A percentile compares a stretch with the other conserved stretches of the same genome.
Evolutionary conservation across 2,797 vertebrate genomes (phyloP).

Genomic region (Chelon labrosus): DNA sequence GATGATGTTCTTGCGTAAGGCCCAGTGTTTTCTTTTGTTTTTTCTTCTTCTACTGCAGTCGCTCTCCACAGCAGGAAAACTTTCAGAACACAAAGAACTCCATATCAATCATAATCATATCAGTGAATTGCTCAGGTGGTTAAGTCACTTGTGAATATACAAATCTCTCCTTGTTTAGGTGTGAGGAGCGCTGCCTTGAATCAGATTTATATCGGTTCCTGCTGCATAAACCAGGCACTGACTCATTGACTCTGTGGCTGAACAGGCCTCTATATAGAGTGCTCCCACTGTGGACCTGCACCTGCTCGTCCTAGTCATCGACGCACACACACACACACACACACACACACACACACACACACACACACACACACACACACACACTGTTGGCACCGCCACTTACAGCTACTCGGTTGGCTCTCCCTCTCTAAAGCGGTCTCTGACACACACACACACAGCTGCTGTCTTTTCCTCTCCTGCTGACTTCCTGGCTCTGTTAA

Average conservation of each 20-base stretch:
- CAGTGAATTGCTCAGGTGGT: not conserved
- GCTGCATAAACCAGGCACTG: slow-evolving; percentile 3
- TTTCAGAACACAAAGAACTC: slow-evolving; percentile 6
- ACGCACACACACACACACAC: slow-evolving; percentile 47
- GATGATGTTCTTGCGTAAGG: no score
- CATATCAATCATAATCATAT: not conserved
- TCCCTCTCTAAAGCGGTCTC: slow-evolving; percentile 12
- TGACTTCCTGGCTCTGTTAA: slow-evolving; percentile 80
- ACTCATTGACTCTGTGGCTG: slow-evolving; percentile 41
- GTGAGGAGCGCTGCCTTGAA: not conserved
- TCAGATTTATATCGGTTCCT: slow-evolving; percentile 24
- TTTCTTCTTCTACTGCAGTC: no score
- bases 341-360: slow-evolving; percentile 55
- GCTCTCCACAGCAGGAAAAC: not conserved
- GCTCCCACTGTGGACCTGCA: slow-evolving; percentile 75
- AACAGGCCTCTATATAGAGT: slow-evolving; percentile 52
- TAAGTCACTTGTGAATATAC: no score
- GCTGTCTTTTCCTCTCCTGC: slow-evolving; percentile 71
- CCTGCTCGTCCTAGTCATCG: slow-evolving; percentile 71
- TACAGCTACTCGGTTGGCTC: slow-evolving; percentile 48
- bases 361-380: slow-evolving; percentile 50
- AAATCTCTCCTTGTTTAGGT: no score
- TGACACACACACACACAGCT: slow-evolving; percentile 57
- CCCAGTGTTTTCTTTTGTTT: no score
- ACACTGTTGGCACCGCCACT: slow-evolving; percentile 60